These are phyloP conservation scores for Atta colombica DNA, from an alignment of 1,140 invertebrate species.

Conservation along the genomic window DNA sequence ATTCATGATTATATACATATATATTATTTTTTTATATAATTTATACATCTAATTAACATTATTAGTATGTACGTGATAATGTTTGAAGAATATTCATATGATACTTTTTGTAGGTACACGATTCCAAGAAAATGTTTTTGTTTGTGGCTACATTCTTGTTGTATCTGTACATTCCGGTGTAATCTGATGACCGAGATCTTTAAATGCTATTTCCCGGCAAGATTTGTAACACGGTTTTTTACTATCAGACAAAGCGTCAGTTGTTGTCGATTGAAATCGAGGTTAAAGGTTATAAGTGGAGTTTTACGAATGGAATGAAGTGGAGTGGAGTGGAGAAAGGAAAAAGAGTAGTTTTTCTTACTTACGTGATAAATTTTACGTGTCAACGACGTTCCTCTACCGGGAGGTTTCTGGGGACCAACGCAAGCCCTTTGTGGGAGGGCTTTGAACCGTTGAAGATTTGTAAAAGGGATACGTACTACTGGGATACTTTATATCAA, in stretches of 20 bases:
- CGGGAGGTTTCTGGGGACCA: conserved; percentile 65
- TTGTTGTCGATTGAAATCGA: conserved; percentile 50
- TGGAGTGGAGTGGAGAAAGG: neutral
- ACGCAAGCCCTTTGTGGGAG: conserved; percentile 76
- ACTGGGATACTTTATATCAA: neutral
- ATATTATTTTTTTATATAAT: neutral
- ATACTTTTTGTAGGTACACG: neutral
- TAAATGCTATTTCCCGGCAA: neutral
- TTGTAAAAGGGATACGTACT: conserved; percentile 29
- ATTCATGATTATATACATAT: neutral
- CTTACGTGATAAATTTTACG: conserved; percentile 36
- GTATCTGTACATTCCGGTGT: neutral
- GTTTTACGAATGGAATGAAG: neutral
- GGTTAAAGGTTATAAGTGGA: conserved; percentile 39
- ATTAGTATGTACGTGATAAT: neutral
- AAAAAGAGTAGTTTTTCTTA: neutral
- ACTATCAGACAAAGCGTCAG: conserved; percentile 30
- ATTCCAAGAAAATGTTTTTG: conserved; percentile 35
- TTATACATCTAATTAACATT: neutral
- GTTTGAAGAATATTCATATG: neutral
- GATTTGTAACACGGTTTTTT: conserved; percentile 40
- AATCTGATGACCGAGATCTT: conserved; percentile 59
- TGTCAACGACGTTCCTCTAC: conserved; percentile 65
- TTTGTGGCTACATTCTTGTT: conserved; percentile 9
- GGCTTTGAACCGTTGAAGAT: conserved; percentile 66